Conservation (phyloP, 2,888 invertebrate species). For the Aspidiotus destructor region DNA sequence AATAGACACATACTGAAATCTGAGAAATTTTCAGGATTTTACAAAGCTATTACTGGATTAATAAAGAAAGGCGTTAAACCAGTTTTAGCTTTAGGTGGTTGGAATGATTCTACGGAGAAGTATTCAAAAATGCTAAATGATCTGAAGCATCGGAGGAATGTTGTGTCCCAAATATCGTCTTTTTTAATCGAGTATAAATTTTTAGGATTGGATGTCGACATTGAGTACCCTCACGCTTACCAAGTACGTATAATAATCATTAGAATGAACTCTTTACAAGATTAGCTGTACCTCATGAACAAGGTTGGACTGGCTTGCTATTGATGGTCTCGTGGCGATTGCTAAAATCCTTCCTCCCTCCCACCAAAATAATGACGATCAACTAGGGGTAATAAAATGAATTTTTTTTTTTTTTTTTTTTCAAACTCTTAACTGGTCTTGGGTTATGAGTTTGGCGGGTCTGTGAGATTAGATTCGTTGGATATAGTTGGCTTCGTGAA, state of each 20-base stretch:
- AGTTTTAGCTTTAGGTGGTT: slow-evolving; percentile 80
- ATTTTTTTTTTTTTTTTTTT: too few species aligned
- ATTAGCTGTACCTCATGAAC: not conserved
- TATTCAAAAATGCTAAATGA: slow-evolving; percentile 18
- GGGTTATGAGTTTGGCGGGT: too few species aligned
- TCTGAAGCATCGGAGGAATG: slow-evolving; percentile 53
- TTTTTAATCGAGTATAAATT: slow-evolving; percentile 83
- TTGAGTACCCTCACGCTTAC: slow-evolving; percentile 81
- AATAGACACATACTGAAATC: too few species aligned
- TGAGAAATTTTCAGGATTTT: not conserved
- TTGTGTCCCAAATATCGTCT: slow-evolving; percentile 87
- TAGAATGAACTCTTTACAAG: too few species aligned
- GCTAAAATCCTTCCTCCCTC: too few species aligned
- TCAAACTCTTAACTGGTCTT: too few species aligned
- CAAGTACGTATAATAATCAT: slow-evolving; percentile 2
- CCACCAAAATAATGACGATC: too few species aligned
- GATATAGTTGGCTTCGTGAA: too few species aligned
- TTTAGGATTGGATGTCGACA: slow-evolving; percentile 85
- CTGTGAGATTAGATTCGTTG: too few species aligned
- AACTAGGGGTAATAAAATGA: too few species aligned
- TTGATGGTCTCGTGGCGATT: too few species aligned
- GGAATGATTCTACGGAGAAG: slow-evolving; percentile 86
- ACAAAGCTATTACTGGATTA: not conserved
- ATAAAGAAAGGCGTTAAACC: slow-evolving; percentile 41
- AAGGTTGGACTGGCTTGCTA: too few species aligned